phyloP scores from a whole-genome alignment of 1,140 invertebrate species.

The Andricus grossulariae region DNA sequence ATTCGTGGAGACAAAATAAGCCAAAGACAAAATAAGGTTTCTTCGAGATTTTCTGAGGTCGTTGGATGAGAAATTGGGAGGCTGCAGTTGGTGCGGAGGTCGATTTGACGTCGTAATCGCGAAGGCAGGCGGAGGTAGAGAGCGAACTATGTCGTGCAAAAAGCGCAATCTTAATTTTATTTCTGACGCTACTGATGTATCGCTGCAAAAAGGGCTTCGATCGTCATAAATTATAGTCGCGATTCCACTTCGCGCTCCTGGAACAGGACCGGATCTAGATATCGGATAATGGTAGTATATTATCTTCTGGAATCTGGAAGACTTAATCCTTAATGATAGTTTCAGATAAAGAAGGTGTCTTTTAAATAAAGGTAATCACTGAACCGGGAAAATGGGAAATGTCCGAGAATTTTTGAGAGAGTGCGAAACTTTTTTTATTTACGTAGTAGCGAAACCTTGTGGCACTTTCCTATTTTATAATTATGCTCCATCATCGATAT shows the following conservation, averaged over 20 bases:
- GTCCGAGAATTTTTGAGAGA: too few relatives aligned
- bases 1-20: background rate
- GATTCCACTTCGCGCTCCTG: conserved; percentile 29
- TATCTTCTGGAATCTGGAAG: background rate
- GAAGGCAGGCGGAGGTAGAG: background rate
- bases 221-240: conserved; percentile 31
- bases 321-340: background rate
- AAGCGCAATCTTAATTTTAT: conserved; percentile 32
- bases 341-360: too few relatives aligned
- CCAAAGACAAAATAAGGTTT: background rate
- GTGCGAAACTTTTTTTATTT: too few relatives aligned
- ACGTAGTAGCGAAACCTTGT: too few relatives aligned
- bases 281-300: background rate
- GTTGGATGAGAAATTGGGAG: background rate
- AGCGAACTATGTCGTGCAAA: conserved; percentile 26
- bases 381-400: too few relatives aligned
- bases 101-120: conserved; percentile 26
- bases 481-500: too few relatives aligned
- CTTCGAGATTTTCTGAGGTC: background rate
- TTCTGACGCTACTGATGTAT: conserved; percentile 30
- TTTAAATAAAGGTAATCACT: too few relatives aligned
- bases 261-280: conserved; percentile 22
- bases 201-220: conserved; percentile 26
- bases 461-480: too few relatives aligned
- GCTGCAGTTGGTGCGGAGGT: background rate